Evolutionary conservation across 1,140 invertebrate species (phyloP).

Genomic region (Plutomurus gul): DNA sequence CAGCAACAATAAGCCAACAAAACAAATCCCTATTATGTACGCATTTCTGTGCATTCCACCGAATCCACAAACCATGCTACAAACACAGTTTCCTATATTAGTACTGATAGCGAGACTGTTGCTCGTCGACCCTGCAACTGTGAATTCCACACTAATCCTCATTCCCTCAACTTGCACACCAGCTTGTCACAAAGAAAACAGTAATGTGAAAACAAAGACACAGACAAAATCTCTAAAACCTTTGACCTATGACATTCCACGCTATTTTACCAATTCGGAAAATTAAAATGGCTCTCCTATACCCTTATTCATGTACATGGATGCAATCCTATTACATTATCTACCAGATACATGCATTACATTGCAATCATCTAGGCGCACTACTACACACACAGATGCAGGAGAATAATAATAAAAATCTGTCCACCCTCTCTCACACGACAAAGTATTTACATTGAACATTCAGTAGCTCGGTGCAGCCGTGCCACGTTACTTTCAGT

Average conservation of each 20-base stretch:
- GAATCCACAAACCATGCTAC: not conserved
- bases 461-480: too few relatives aligned
- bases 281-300: constrained; percentile 3
- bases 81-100: too few relatives aligned
- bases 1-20: not conserved
- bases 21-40: constrained; percentile 1
- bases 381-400: not conserved
- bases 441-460: not conserved
- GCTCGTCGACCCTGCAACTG: not conserved
- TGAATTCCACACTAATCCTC: not conserved
- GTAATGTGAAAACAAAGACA: constrained; percentile 5
- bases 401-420: too few relatives aligned
- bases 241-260: constrained; percentile 5
- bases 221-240: not conserved
- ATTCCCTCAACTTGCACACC: not conserved
- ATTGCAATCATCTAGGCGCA: not conserved
- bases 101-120: too few relatives aligned
- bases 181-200: not conserved
- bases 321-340: constrained; percentile 7
- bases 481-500: too few relatives aligned
- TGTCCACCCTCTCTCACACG: not conserved
- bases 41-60: constrained; percentile 13
- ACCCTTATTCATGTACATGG: too few relatives aligned
- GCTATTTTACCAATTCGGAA: not conserved
- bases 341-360: not conserved